Evolutionary conservation across 2,888 invertebrate species (phyloP).

Genomic region (Acleris literana): DNA sequence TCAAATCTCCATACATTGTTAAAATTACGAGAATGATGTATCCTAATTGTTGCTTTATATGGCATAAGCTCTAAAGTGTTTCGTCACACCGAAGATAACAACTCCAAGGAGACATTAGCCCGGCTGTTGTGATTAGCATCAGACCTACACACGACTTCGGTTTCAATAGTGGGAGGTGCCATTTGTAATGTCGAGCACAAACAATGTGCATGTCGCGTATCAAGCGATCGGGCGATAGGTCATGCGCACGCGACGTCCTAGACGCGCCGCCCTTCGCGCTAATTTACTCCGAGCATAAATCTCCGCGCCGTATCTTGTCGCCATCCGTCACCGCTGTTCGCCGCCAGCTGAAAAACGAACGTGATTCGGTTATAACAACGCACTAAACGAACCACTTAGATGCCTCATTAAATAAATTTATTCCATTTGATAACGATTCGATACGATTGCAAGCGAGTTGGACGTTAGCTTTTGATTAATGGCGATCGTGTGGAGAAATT

Average conservation of each 20-base stretch:
- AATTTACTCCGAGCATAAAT: slow-evolving; percentile 62
- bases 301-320: slow-evolving; percentile 56
- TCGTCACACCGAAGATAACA: slow-evolving; percentile 23
- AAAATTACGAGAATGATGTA: too few species aligned
- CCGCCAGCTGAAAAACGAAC: slow-evolving; percentile 68
- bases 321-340: slow-evolving; percentile 65
- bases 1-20: too few species aligned
- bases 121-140: slow-evolving; percentile 49
- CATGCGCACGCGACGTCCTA: slow-evolving; percentile 52
- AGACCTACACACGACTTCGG: slow-evolving; percentile 46
- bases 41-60: neutral
- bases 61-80: slow-evolving; percentile 6
- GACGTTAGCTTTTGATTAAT: slow-evolving; percentile 62
- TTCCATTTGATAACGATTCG: slow-evolving; percentile 71
- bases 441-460: slow-evolving; percentile 68
- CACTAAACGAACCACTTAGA: slow-evolving; percentile 69
- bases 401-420: slow-evolving; percentile 75
- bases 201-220: slow-evolving; percentile 59
- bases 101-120: slow-evolving; percentile 30
- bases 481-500: slow-evolving; percentile 50
- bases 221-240: slow-evolving; percentile 62
- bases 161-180: slow-evolving; percentile 66
- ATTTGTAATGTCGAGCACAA: slow-evolving; percentile 62
- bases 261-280: slow-evolving; percentile 64
- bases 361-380: slow-evolving; percentile 75